A percentile compares a stretch with the other conserved stretches of the same genome.
phyloP scores from a whole-genome alignment of 2,888 invertebrate species.

The Lasioglossum villosulum region DNA sequence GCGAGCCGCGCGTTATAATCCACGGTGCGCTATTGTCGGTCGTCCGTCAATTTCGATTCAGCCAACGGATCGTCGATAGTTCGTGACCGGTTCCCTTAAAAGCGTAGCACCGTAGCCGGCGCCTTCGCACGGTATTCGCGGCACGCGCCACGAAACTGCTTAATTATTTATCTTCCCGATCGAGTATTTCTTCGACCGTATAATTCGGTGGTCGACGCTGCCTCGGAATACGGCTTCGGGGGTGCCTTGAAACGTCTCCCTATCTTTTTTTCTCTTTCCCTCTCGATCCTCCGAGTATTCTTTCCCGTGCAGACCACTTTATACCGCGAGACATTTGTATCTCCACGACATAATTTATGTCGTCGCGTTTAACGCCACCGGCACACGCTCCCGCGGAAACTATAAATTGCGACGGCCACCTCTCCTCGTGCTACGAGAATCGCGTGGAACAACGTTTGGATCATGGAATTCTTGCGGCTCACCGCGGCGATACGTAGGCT shows the following conservation, averaged over 20 bases:
- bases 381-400: constrained; percentile 8
- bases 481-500: neutral
- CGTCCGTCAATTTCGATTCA: constrained; percentile 70
- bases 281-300: neutral
- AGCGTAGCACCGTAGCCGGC: constrained; percentile 25
- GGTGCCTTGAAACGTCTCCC: constrained; percentile 15
- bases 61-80: constrained; percentile 64
- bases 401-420: constrained; percentile 10
- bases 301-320: neutral
- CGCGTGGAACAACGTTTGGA: neutral
- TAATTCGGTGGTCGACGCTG: constrained; percentile 67
- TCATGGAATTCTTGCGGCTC: neutral
- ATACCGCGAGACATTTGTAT: constrained; percentile 3
- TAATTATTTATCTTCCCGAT: constrained; percentile 79
- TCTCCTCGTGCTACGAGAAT: constrained; percentile 8
- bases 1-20: constrained; percentile 42
- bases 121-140: constrained; percentile 64
- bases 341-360: constrained; percentile 20
- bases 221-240: constrained; percentile 32
- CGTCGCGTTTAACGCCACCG: constrained; percentile 2
- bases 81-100: constrained; percentile 71
- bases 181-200: constrained; percentile 70
- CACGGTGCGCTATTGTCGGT: constrained; percentile 54
- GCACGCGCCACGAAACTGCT: constrained; percentile 75
- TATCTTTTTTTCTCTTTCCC: neutral